Percentiles rank a stretch among this genome's conserved stretches.
phyloP scores from a whole-genome alignment of 1,140 invertebrate species.

The Notospermus geniculatus region DNA sequence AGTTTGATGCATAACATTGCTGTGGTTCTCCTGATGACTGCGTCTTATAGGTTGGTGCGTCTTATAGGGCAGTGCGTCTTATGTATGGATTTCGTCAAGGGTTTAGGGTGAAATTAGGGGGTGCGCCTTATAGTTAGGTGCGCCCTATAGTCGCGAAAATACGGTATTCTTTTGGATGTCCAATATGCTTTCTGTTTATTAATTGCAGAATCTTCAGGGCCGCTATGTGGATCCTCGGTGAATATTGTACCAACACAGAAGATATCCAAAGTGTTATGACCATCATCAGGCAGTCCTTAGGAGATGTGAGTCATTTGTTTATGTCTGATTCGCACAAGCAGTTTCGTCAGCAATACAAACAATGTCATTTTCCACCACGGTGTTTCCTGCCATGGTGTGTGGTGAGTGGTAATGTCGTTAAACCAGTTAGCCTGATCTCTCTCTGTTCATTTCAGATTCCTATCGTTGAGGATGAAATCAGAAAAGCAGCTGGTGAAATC shows the following conservation, averaged over 20 bases:
- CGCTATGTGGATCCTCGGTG: constrained; percentile 96
- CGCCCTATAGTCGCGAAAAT: too few relatives aligned
- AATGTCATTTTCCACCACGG: too few relatives aligned
- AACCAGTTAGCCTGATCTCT: not conserved
- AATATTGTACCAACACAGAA: constrained; percentile 79
- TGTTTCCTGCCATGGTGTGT: not conserved
- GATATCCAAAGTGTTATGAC: constrained; percentile 80
- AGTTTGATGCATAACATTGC: too few relatives aligned
- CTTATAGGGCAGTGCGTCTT: too few relatives aligned
- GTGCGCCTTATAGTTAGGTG: too few relatives aligned
- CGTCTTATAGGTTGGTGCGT: too few relatives aligned
- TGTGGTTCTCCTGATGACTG: too few relatives aligned
- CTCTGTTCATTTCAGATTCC: constrained; percentile 64
- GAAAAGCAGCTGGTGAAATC: constrained; percentile 57
- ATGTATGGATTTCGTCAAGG: too few relatives aligned
- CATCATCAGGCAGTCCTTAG: constrained; percentile 73
- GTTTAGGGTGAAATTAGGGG: too few relatives aligned
- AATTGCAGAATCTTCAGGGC: constrained; percentile 83
- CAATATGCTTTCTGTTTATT: constrained; percentile 24
- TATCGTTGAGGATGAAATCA: constrained; percentile 85
- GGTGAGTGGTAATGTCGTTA: not conserved
- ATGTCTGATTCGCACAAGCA: constrained; percentile 11
- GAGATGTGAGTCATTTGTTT: constrained; percentile 62
- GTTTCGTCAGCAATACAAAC: too few relatives aligned
- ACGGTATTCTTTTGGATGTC: too few relatives aligned